Conservation (phyloP, 64 coral and sea anemone genomes). For the Montipora efflorescens region DNA sequence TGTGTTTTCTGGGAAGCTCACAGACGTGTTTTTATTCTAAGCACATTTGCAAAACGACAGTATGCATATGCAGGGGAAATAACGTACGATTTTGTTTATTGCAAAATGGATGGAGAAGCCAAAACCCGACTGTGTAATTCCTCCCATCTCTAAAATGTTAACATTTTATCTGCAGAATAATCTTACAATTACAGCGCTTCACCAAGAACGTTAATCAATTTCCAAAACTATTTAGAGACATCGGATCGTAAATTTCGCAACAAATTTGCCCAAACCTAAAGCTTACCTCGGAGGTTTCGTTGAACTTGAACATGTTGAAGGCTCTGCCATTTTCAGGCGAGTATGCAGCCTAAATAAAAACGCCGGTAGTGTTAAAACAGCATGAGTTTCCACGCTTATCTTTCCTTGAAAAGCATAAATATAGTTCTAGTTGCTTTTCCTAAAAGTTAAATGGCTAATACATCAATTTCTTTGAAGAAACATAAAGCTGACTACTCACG, state of each 20-base stretch:
- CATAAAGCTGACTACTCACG: background rate
- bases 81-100: no score
- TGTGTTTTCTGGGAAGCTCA: conserved; percentile 59
- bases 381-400: no score
- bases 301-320: conserved; percentile 44
- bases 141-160: no score
- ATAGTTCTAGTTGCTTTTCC: conserved; percentile 13
- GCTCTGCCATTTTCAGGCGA: conserved; percentile 49
- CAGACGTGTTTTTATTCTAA: conserved; percentile 35
- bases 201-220: no score
- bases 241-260: no score
- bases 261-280: no score
- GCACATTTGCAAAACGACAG: conserved; percentile 45
- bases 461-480: conserved; percentile 27
- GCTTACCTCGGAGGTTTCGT: background rate
- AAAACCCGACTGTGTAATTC: background rate
- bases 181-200: no score
- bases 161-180: no score
- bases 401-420: background rate
- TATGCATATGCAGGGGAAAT: conserved; percentile 15
- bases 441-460: conserved; percentile 37
- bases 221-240: no score
- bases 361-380: no score
- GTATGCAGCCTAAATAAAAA: conserved; percentile 10
- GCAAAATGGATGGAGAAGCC: no score